Evolutionary conservation across 2,113 vertebrate genomes (phyloP).

Genomic region (Perccottus glenii): DNA sequence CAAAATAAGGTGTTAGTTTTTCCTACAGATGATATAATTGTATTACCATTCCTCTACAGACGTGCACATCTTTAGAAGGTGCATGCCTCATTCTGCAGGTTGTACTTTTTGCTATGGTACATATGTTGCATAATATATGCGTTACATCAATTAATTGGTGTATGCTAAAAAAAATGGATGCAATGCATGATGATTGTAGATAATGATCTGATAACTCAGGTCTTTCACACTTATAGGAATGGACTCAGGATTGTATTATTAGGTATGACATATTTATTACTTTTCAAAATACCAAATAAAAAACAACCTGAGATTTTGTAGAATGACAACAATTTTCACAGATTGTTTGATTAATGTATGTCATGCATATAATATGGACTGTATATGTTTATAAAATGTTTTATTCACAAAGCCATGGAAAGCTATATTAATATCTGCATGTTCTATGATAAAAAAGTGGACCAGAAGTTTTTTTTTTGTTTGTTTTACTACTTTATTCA

Average conservation of each 20-base stretch:
- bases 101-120: constrained; percentile 19
- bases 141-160: constrained; percentile 1
- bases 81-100: constrained; percentile 55
- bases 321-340: background rate
- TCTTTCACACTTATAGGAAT: constrained; percentile 47
- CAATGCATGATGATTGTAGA: constrained; percentile 59
- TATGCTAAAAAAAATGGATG: constrained; percentile 43
- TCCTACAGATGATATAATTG: background rate
- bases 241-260: constrained; percentile 66
- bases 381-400: background rate
- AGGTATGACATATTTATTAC: constrained; percentile 31
- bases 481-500: background rate
- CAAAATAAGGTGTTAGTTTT: background rate
- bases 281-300: constrained; percentile 31
- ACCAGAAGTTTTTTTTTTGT: constrained; percentile 15
- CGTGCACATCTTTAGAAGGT: constrained; percentile 34
- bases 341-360: background rate
- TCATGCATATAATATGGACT: too few relatives aligned
- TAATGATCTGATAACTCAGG: constrained; percentile 49
- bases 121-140: constrained; percentile 20
- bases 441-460: constrained; percentile 13
- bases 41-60: constrained; percentile 6
- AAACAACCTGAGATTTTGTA: constrained; percentile 20
- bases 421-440: constrained; percentile 28
- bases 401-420: background rate